Percentiles rank a stretch among this genome's conserved stretches.
phyloP scores from a whole-genome alignment of 2,797 vertebrate species.

The Myripristis murdjan region DNA sequence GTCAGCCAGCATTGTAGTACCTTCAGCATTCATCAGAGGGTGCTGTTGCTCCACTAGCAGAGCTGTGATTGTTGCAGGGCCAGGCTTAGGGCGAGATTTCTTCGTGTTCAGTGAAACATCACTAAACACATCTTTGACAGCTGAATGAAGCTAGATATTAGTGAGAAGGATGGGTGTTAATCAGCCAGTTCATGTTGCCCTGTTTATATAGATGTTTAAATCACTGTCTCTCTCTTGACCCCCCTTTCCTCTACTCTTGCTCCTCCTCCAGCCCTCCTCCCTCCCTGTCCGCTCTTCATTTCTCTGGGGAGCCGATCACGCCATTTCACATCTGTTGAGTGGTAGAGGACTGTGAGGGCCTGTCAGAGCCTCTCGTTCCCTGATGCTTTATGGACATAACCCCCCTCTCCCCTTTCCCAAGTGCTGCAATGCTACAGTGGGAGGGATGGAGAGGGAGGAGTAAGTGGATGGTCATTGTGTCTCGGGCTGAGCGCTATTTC shows the following conservation, averaged over 20 bases:
- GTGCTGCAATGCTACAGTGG: slow-evolving; percentile 60
- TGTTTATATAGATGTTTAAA: not conserved
- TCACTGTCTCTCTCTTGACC: not conserved
- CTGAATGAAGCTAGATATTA: slow-evolving; percentile 20
- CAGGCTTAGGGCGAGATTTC: slow-evolving; percentile 16
- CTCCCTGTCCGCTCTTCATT: slow-evolving; percentile 33
- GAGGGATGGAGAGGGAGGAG: slow-evolving; percentile 28
- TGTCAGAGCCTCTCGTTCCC: slow-evolving; percentile 65
- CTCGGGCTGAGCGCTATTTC: slow-evolving; percentile 29
- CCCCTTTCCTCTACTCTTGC: not conserved
- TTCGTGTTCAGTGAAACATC: slow-evolving; percentile 19
- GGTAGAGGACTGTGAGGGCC: slow-evolving; percentile 58
- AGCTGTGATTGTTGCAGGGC: slow-evolving; percentile 13
- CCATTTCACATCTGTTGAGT: slow-evolving; percentile 73
- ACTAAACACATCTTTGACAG: slow-evolving; percentile 2
- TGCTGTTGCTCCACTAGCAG: slow-evolving; percentile 21
- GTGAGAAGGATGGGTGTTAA: slow-evolving; percentile 9
- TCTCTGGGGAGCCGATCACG: slow-evolving; percentile 69
- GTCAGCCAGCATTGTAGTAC: slow-evolving; percentile 24
- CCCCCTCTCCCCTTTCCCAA: no score
- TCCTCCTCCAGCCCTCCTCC: slow-evolving; percentile 8
- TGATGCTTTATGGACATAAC: slow-evolving; percentile 70
- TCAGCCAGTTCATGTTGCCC: not conserved
- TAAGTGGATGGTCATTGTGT: slow-evolving; percentile 6
- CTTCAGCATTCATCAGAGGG: slow-evolving; percentile 44